These are phyloP conservation scores for Nemotelus pantherinus DNA, from an alignment of 2,888 invertebrate genomes.

Conservation along the genomic window DNA sequence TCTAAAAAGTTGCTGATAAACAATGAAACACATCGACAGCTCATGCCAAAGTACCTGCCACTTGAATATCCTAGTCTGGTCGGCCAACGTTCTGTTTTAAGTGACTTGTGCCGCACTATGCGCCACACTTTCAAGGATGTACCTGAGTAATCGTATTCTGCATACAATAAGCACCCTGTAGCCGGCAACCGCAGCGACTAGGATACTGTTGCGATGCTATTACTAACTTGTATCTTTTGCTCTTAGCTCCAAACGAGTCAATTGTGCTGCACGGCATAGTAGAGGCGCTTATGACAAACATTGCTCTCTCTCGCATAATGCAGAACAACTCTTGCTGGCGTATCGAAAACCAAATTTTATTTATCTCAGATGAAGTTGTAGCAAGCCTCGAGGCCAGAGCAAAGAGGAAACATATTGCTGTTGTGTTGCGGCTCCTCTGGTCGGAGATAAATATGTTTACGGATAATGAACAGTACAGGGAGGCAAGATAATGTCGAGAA, in stretches of 20 bases:
- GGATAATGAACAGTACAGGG: conserved; percentile 40
- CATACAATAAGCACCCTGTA: conserved; percentile 2
- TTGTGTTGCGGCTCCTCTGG: conserved; percentile 48
- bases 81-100: neutral
- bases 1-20: no score
- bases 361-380: conserved; percentile 44
- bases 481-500: conserved; percentile 23
- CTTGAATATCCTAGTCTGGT: no score
- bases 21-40: no score
- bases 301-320: conserved; percentile 15
- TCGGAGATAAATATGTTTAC: conserved; percentile 49
- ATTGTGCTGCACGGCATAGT: neutral
- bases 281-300: conserved; percentile 27
- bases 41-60: no score
- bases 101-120: neutral
- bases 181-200: conserved; percentile 8
- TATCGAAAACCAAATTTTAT: conserved; percentile 46
- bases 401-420: conserved; percentile 40
- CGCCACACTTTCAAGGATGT: conserved; percentile 19
- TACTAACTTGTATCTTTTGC: conserved; percentile 10
- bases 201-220: conserved; percentile 5
- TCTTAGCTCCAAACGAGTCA: conserved; percentile 5
- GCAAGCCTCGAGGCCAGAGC: conserved; percentile 1
- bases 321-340: conserved; percentile 33
- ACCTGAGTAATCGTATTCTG: conserved; percentile 23